Base-by-base conservation (phyloP, 2,888 invertebrate genomes). In the Scrobipalpa atriplicella region DNA sequence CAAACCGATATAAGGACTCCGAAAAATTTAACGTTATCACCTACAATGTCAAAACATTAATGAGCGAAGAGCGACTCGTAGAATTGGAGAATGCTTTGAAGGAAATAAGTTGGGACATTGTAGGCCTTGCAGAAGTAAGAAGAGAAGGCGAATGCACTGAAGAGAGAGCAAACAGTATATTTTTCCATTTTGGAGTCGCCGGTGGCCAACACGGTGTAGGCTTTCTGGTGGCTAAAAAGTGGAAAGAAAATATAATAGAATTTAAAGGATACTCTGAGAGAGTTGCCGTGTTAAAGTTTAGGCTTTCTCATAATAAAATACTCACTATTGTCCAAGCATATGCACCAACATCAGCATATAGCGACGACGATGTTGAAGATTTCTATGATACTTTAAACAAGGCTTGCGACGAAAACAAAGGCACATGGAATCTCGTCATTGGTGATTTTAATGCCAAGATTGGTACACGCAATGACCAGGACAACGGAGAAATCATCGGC, bases 161-260 rank as follows among this genome's bases (percentile, higher is more conserved):
- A 5, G 41, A 62, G 7, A 21, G 29, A 29, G 38, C 5, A 21
- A 36, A 60, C 8, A 36, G 60, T 39, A 43, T 54, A 13, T 64
- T 64, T 13, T 64, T 39, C n/a, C n/a, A n/a, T n/a, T n/a, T n/a
- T n/a, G n/a, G n/a, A n/a, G n/a, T n/a, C n/a, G n/a, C n/a, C n/a
- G 13, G 10, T 5, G 54, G 64, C 10, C 13, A 16, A 9, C 9
- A 63, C 36, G 51, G 63, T 2, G 51, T 63, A 36, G 63, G 63
- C 2, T 63, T 63, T 16, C 16, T 63, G 16, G 63, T 63, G 1
- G 29, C 47, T 1, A 63, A 63, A 9, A 47, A 36, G 36, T 63
- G 63, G 63, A 51, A 11, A n/a, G 2, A 63, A 36, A 63, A 63
- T n/a, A n/a, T 19, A 66, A 64, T 65, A 5, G 10, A 38, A 47